phyloP scores from a whole-genome alignment of 2,888 invertebrate genomes.

The Latheticus oryzae region DNA sequence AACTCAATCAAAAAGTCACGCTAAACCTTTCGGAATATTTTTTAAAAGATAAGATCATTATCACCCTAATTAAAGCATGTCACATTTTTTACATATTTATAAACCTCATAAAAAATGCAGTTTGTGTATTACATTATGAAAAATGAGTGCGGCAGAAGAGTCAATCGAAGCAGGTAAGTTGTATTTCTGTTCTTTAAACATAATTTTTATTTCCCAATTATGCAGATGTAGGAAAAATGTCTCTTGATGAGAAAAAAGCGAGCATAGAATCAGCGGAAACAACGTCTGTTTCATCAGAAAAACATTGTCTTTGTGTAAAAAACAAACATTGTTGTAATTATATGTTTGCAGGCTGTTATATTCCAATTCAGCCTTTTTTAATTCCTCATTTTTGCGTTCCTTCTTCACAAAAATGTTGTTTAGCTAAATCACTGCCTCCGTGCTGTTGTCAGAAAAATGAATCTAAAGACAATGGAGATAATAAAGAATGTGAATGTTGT shows the following conservation, averaged over 20 bases:
- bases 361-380: neutral
- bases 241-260: conserved; percentile 19
- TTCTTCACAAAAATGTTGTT: conserved; percentile 5
- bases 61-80: too few species aligned
- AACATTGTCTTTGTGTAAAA: conserved; percentile 10
- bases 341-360: conserved; percentile 4
- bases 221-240: conserved; percentile 19
- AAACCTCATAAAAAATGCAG: too few species aligned
- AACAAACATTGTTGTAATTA: conserved; percentile 1
- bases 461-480: neutral
- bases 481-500: conserved; percentile 30
- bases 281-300: conserved; percentile 3
- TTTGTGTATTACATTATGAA: conserved; percentile 8
- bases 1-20: too few species aligned
- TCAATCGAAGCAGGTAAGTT: conserved; percentile 27
- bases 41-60: conserved; percentile 19
- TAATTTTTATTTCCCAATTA: conserved; percentile 3
- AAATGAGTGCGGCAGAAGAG: conserved; percentile 19
- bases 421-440: neutral
- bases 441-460: conserved; percentile 11
- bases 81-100: too few species aligned
- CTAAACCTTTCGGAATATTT: conserved; percentile 21
- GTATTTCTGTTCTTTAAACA: neutral
- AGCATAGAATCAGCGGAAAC: conserved; percentile 28
- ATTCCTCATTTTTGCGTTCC: conserved; percentile 1